phyloP scores from a whole-genome alignment of 1,140 invertebrate species.

The Trinorchestia longiramus region DNA sequence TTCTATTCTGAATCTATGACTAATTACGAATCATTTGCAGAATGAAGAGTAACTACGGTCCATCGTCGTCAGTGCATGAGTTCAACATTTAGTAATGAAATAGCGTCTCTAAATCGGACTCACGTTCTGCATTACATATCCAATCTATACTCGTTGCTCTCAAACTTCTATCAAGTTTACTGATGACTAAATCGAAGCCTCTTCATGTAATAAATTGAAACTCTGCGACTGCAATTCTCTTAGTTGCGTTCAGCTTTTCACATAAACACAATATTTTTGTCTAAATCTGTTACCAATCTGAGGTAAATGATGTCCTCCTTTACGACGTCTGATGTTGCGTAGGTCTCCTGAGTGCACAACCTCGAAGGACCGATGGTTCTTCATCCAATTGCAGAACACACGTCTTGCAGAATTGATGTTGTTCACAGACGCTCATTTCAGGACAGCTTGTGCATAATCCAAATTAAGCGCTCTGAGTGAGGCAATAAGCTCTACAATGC shows the following conservation, averaged over 20 bases:
- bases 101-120: not conserved
- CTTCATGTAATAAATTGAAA: not conserved
- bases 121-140: not conserved
- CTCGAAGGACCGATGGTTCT: not conserved
- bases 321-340: not conserved
- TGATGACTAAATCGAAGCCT: not conserved
- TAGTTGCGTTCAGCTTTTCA: not conserved
- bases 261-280: not conserved
- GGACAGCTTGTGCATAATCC: not conserved
- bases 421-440: not conserved
- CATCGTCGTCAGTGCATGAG: not conserved
- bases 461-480: slow-evolving; percentile 1
- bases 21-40: not conserved
- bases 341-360: not conserved
- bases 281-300: not conserved
- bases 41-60: not conserved
- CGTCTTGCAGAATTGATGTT: not conserved
- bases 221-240: not conserved
- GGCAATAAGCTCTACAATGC: not conserved
- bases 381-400: not conserved
- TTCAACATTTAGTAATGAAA: not conserved
- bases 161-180: not conserved
- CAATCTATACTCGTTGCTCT: not conserved
- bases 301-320: not conserved
- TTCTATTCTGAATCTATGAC: not conserved